Percentiles rank a stretch among this genome's conserved stretches.
Conservation (phyloP, 2,113 vertebrate species). For the Nyctereutes procyonoides region DNA sequence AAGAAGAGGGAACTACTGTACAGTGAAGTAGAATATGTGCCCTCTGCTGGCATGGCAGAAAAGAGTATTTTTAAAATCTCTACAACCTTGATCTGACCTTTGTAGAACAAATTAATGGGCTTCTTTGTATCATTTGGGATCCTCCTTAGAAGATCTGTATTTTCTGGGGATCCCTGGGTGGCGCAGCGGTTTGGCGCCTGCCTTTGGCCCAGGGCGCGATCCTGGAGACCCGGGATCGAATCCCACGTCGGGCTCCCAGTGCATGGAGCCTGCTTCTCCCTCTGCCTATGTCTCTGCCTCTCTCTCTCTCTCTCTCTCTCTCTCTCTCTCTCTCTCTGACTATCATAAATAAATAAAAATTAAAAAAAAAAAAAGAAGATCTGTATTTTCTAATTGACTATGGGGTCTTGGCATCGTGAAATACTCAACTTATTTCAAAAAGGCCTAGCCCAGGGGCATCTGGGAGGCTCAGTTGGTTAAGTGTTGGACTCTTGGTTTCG, state of each 20-base stretch:
- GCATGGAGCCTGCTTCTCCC: too few species aligned
- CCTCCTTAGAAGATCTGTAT: background rate
- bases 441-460: background rate
- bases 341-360: too few species aligned
- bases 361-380: too few species aligned
- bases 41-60: conserved; percentile 51
- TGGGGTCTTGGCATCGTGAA: background rate
- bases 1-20: background rate
- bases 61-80: conserved; percentile 29
- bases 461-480: background rate
- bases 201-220: too few species aligned
- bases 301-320: too few species aligned
- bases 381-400: background rate
- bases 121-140: background rate
- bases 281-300: too few species aligned
- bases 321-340: too few species aligned
- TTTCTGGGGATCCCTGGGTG: too few species aligned
- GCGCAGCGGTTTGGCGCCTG: too few species aligned
- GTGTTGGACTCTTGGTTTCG: background rate
- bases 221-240: too few species aligned
- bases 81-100: conserved; percentile 28
- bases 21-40: background rate
- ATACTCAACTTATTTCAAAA: conserved; percentile 9
- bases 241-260: too few species aligned
- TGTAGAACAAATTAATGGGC: background rate